Evolutionary conservation across 1,140 invertebrate genomes (phyloP).

Genomic region (Homalodisca vitripennis): DNA sequence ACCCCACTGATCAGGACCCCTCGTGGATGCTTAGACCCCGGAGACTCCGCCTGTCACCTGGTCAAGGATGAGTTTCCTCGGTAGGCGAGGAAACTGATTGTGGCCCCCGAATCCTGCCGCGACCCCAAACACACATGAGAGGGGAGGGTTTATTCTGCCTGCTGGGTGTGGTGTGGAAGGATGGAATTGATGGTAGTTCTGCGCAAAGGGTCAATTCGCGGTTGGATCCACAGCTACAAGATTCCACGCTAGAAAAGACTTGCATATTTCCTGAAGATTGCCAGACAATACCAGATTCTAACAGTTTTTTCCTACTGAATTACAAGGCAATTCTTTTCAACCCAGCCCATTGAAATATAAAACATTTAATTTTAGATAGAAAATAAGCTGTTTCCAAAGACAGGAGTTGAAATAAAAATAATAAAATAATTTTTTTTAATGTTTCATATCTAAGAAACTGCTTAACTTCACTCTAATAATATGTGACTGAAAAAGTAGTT

Average conservation of each 20-base stretch:
- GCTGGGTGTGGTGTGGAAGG: conserved; percentile 87
- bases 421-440: no score
- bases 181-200: conserved; percentile 82
- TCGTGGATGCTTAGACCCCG: conserved; percentile 89
- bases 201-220: conserved; percentile 79
- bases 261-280: conserved; percentile 82
- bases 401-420: no score
- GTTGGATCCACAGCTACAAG: conserved; percentile 86
- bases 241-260: conserved; percentile 76
- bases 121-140: conserved; percentile 59
- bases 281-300: conserved; percentile 79
- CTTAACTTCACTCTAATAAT: no score
- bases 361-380: no score
- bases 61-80: conserved; percentile 87
- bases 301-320: no score
- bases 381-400: no score
- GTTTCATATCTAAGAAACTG: no score
- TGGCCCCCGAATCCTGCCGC: conserved; percentile 84
- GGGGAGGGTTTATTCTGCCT: conserved; percentile 80
- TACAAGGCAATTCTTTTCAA: no score
- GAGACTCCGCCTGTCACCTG: conserved; percentile 72
- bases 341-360: no score
- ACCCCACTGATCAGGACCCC: conserved; percentile 81
- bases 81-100: conserved; percentile 88
- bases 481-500: no score